Evolutionary conservation across 2,888 invertebrate species (phyloP).

Genomic region (Gibbula magus): DNA sequence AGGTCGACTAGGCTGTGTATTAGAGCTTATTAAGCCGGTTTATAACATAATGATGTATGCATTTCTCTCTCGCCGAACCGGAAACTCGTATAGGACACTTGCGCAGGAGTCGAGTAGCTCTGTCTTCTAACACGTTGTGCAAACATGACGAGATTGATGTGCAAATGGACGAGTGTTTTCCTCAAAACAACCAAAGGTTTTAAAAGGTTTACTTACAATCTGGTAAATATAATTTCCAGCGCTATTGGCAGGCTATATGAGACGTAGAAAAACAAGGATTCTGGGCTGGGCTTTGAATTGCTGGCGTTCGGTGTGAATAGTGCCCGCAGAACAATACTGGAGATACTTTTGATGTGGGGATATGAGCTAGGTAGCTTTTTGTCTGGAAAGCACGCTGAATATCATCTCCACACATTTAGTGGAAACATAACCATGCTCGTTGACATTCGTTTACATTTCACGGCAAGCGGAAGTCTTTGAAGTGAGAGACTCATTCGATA

Average conservation of each 20-base stretch:
- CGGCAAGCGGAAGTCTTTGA: constrained; percentile 10
- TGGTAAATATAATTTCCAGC: constrained; percentile 19
- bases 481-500: neutral
- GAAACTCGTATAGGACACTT: neutral
- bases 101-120: constrained; percentile 19
- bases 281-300: neutral
- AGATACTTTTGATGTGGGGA: constrained; percentile 21
- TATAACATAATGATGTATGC: constrained; percentile 24
- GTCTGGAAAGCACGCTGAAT: neutral
- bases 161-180: constrained; percentile 17
- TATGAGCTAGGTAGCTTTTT: constrained; percentile 19
- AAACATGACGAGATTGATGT: constrained; percentile 12
- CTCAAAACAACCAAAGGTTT: constrained; percentile 21
- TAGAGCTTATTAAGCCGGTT: constrained; percentile 21
- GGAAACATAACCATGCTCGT: neutral
- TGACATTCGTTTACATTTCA: neutral
- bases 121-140: neutral
- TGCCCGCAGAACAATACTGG: neutral
- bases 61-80: neutral
- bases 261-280: constrained; percentile 6
- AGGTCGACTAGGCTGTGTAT: constrained; percentile 9
- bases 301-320: neutral
- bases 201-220: constrained; percentile 16
- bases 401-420: neutral
- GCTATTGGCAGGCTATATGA: neutral